These are phyloP conservation scores for Raja brachyura DNA, from an alignment of 2,113 vertebrate genomes.

Conservation along the genomic window DNA sequence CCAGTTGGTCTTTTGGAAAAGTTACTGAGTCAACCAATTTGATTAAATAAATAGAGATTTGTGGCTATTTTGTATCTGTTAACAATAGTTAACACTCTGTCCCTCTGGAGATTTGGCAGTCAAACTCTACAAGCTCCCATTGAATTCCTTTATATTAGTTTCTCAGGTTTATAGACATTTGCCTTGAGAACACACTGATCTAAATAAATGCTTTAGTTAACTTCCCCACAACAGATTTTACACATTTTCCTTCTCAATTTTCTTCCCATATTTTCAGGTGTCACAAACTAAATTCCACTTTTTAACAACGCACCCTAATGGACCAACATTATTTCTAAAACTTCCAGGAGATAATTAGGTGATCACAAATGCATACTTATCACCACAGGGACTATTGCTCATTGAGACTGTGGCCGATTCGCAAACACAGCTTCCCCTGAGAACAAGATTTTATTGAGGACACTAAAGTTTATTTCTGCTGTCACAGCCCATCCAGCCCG, in stretches of 20 bases:
- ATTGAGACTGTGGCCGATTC: neutral
- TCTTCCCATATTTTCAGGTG: neutral
- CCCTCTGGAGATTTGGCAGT: neutral
- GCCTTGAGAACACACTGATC: neutral
- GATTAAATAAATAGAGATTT: conserved; percentile 4
- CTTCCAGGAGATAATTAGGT: neutral
- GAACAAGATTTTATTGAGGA: neutral
- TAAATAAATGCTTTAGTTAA: neutral
- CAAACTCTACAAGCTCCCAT: neutral
- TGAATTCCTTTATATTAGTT: neutral
- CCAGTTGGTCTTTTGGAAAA: neutral
- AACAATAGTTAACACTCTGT: neutral
- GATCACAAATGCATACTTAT: neutral
- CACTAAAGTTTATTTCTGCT: neutral
- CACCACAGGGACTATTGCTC: neutral
- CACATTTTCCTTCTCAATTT: neutral
- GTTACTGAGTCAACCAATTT: neutral
- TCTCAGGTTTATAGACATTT: no score
- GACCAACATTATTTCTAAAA: neutral
- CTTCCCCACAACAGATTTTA: neutral
- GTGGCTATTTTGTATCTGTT: neutral
- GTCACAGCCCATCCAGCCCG: neutral
- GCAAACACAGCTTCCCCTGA: neutral
- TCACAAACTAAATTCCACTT: neutral
- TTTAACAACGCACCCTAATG: neutral